These are phyloP conservation scores for Sphinx pinastri DNA, from an alignment of 2,888 invertebrate genomes.

Conservation along the genomic window DNA sequence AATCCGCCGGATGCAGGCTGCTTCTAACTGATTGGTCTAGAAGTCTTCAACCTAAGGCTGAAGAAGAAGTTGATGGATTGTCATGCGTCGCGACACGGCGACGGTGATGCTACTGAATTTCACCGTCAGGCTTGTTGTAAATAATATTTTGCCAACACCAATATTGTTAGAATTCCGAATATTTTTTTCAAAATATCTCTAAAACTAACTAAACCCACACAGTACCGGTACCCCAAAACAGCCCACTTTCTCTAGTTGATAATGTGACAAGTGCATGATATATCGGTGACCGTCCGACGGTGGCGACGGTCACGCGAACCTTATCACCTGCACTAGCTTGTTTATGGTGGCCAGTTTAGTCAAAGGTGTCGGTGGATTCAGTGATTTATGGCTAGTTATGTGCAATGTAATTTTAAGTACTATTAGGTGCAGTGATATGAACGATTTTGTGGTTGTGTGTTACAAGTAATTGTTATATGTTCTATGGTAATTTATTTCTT, in stretches of 20 bases:
- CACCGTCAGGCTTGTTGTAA: too few relatives aligned
- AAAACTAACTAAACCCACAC: background rate
- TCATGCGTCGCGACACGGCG: too few relatives aligned
- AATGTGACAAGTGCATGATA: slow-evolving; percentile 27
- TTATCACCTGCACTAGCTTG: slow-evolving; percentile 22
- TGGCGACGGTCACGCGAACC: slow-evolving; percentile 13
- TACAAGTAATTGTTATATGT: background rate
- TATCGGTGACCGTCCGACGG: slow-evolving; percentile 18
- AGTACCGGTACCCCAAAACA: slow-evolving; percentile 3
- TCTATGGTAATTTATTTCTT: background rate
- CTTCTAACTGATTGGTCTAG: too few relatives aligned
- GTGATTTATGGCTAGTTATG: slow-evolving; percentile 7
- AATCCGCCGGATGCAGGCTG: too few relatives aligned
- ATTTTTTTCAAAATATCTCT: background rate
- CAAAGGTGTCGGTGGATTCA: slow-evolving; percentile 8
- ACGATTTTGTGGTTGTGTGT: background rate
- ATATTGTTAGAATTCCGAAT: background rate
- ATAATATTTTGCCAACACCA: too few relatives aligned
- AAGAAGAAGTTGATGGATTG: too few relatives aligned
- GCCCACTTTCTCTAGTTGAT: slow-evolving; percentile 27
- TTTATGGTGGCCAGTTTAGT: slow-evolving; percentile 10
- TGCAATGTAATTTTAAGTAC: background rate
- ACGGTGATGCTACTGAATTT: too few relatives aligned
- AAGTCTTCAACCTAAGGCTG: too few relatives aligned
- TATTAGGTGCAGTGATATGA: background rate